These are phyloP conservation scores for Scaptomyza pallida DNA, from an alignment of 1,140 invertebrate genomes.

Conservation along the genomic window DNA sequence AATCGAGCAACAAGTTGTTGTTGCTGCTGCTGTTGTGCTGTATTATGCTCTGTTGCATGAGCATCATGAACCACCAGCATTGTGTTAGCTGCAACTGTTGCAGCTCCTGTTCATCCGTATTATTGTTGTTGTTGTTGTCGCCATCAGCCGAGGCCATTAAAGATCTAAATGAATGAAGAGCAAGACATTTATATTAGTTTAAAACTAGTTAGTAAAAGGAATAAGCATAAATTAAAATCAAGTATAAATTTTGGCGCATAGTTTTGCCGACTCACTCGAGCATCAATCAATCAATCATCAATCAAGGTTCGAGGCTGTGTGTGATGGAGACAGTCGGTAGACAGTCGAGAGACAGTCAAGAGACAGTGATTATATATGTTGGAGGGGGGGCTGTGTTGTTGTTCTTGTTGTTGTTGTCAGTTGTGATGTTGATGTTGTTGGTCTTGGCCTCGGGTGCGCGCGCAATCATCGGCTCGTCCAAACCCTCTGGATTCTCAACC, in stretches of 20 bases:
- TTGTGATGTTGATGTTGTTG: conserved; percentile 34
- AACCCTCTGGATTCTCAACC: no score
- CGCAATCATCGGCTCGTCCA: conserved; percentile 34
- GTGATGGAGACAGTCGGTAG: no score
- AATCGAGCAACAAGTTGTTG: conserved; percentile 47
- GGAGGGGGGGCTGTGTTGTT: conserved; percentile 16
- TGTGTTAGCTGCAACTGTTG: conserved; percentile 68
- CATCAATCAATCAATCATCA: conserved; percentile 73
- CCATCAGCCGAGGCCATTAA: conserved; percentile 74
- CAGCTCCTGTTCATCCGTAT: conserved; percentile 29
- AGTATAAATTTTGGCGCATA: conserved; percentile 24
- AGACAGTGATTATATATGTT: conserved; percentile 11
- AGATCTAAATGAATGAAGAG: conserved; percentile 52
- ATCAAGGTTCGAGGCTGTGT: conserved; percentile 55
- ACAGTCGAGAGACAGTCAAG: conserved; percentile 2
- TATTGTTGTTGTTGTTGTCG: conserved; percentile 25
- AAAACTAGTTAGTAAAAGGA: not conserved
- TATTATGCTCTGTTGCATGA: conserved; percentile 79
- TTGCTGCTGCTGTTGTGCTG: conserved; percentile 51
- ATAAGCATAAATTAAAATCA: conserved; percentile 1
- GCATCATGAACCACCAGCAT: conserved; percentile 80
- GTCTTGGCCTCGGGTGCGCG: conserved; percentile 28
- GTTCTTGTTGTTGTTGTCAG: conserved; percentile 28
- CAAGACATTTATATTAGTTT: conserved; percentile 19
- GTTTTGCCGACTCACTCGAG: conserved; percentile 77